Percentiles rank a stretch among this genome's conserved stretches.
Evolutionary conservation across 2,797 vertebrate species (phyloP).

Genomic region (Malacoraja senta): DNA sequence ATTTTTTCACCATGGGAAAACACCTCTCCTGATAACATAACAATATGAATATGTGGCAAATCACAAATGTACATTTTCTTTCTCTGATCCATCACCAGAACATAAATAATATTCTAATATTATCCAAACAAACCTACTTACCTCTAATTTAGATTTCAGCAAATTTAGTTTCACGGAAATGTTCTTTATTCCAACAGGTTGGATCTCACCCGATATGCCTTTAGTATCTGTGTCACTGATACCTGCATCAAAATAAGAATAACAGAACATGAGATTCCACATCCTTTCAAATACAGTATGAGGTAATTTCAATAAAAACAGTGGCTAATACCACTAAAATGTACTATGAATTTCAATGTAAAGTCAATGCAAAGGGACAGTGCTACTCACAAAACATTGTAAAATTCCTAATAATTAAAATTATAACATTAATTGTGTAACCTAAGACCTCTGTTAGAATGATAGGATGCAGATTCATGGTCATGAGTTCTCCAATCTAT

Average conservation of each 20-base stretch:
- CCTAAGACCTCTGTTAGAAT: neutral
- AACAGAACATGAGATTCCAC: neutral
- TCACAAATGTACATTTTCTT: neutral
- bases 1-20: too few relatives aligned
- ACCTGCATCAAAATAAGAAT: neutral
- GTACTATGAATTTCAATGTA: neutral
- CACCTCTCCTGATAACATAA: neutral
- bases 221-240: neutral
- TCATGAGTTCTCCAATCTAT: neutral
- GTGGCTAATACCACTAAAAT: neutral
- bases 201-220: neutral
- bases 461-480: neutral
- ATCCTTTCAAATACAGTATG: neutral
- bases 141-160: slow-evolving; percentile 16
- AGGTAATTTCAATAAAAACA: neutral
- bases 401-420: too few relatives aligned
- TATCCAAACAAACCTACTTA: neutral
- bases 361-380: neutral
- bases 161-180: slow-evolving; percentile 39
- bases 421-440: too few relatives aligned
- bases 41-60: neutral
- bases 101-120: neutral
- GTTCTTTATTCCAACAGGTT: slow-evolving; percentile 36
- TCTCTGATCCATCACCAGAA: neutral
- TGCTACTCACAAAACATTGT: neutral